Evolutionary conservation across 2,888 invertebrate genomes (phyloP), one percentile per base, ranked within the genome.

Genomic region (Patella ulyssiponensis): DNA sequence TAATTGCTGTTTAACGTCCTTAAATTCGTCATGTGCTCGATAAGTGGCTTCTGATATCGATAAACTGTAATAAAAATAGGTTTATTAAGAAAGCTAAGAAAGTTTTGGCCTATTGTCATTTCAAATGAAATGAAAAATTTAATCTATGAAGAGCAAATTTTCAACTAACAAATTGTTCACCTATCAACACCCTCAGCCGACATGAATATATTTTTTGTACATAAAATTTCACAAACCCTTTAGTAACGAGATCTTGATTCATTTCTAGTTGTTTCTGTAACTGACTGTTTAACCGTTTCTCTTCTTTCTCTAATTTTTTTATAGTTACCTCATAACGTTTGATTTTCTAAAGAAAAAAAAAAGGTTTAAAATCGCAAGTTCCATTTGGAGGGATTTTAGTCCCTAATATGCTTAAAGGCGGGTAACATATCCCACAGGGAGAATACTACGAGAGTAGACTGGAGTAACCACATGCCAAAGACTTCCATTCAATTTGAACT

Each of bases 241-340:
- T 85, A 51, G 81, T 81, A 20, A 85, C 82, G 7, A 88, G 83
- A 54, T 86, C 85, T 51, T 87, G 85, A 81, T 89, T 90, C 74
- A 83, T 80, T 80, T 88, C 87, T 17, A 87, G 80, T 77, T 89
- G 85, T 70, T 85, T 86, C 58, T 84, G 79, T 53, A 88, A 77
- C 73, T 89, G 87, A 12, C 83, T 77, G 51, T 75, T 83, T 53
- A 90, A 76, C 3, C 83, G 83, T 69, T 85, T 85, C 75, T 90
- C 90, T 73, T 90, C 87, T 33, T 85, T 88, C 73, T 90, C 90
- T 69, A 88, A 78, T 71, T 87, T 87, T 9, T 85, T 85, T 74
- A 84, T 86, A 3, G 89, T 87, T 53, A 86, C 84, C 75, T 90
- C 89, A 82, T 84, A 88, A 51, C 86, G 83, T 14, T 86, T 77